phyloP scores from a whole-genome alignment of 2,797 vertebrate genomes.

The Sitta carolinensis region DNA sequence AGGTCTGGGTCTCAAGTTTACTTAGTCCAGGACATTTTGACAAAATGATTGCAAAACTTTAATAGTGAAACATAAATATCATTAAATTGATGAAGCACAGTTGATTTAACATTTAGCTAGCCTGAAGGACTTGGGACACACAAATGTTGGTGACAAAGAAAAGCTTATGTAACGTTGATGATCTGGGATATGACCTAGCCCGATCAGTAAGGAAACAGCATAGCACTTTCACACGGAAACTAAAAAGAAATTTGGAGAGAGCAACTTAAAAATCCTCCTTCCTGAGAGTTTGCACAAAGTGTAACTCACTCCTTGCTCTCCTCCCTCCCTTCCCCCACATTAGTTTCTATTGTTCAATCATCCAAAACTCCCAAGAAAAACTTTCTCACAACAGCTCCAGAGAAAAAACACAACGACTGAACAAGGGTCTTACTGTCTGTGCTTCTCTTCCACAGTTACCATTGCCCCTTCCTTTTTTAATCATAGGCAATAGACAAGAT shows the following conservation, averaged over 20 bases:
- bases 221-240: neutral
- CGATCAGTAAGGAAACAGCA: neutral
- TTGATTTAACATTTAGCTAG: neutral
- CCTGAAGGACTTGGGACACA: neutral
- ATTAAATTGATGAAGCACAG: neutral
- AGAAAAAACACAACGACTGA: neutral
- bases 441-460: neutral
- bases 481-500: neutral
- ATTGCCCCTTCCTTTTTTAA: neutral
- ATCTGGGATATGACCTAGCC: neutral
- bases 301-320: neutral
- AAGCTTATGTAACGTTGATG: neutral
- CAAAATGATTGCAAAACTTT: neutral
- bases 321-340: neutral
- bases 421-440: neutral
- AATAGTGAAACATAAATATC: neutral
- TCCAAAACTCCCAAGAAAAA: neutral
- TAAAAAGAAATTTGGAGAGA: neutral
- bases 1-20: neutral
- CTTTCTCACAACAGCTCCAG: neutral
- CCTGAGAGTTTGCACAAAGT: neutral
- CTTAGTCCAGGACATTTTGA: neutral
- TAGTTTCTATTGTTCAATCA: neutral
- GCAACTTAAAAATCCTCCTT: neutral
- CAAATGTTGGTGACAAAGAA: neutral